Conservation (phyloP, 2,797 vertebrate genomes). For the Oreochromis grahami region DNA sequence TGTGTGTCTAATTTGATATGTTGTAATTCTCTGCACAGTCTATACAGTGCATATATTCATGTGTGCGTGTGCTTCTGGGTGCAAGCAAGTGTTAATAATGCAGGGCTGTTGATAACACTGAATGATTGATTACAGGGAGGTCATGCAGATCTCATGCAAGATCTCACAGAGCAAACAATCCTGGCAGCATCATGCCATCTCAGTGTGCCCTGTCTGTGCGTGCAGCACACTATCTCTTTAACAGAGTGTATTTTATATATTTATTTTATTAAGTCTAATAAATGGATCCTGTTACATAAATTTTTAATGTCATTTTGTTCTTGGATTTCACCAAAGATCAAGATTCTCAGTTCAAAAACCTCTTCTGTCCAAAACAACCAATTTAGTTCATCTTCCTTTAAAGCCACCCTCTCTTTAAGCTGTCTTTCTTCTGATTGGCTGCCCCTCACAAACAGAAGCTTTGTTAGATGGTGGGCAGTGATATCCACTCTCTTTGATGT, state of each 20-base stretch:
- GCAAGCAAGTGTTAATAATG: conserved; percentile 49
- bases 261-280: neutral
- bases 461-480: neutral
- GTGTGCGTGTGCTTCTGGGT: neutral
- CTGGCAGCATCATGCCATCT: conserved; percentile 16
- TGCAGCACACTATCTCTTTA: neutral
- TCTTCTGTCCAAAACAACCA: neutral
- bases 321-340: neutral
- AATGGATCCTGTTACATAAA: neutral
- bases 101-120: conserved; percentile 61
- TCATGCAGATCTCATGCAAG: conserved; percentile 35
- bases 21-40: neutral
- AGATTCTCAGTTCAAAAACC: neutral
- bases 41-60: neutral
- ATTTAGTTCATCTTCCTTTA: neutral
- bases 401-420: neutral
- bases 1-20: neutral
- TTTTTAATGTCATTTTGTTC: neutral
- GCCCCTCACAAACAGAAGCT: neutral
- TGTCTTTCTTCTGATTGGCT: neutral
- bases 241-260: neutral
- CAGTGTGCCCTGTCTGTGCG: neutral
- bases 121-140: conserved; percentile 73
- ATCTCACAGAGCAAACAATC: neutral
- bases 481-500: neutral